Evolutionary conservation across 2,797 vertebrate genomes (phyloP).

Genomic region (Falco berigora): DNA sequence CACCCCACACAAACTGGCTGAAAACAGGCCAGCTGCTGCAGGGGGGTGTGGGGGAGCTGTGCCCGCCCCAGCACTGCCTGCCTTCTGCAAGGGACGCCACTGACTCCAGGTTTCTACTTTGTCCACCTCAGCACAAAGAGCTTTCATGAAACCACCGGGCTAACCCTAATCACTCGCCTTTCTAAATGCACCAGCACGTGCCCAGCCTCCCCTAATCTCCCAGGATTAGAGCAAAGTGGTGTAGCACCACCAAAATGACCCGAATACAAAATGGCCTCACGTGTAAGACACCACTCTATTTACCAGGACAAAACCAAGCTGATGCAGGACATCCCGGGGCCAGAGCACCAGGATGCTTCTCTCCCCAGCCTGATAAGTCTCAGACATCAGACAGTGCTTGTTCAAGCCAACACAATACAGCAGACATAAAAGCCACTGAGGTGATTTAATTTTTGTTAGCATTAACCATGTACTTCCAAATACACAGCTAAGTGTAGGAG

Average conservation of each 20-base stretch:
- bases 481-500: background rate
- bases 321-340: background rate
- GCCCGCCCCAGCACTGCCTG: background rate
- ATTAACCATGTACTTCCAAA: background rate
- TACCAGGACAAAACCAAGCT: background rate
- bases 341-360: background rate
- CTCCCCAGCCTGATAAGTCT: background rate
- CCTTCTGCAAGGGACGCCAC: background rate
- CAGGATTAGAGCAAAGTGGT: slow-evolving; percentile 41
- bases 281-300: background rate
- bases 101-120: background rate
- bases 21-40: background rate
- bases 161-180: slow-evolving; percentile 47
- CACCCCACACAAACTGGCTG: background rate
- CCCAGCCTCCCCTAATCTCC: slow-evolving; percentile 38
- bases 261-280: slow-evolving; percentile 14
- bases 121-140: slow-evolving; percentile 19
- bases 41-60: background rate
- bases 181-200: slow-evolving; percentile 51
- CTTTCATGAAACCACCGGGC: slow-evolving; percentile 19
- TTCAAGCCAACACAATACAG: background rate
- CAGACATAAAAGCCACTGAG: background rate
- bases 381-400: background rate
- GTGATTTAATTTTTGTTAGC: background rate
- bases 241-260: slow-evolving; percentile 43